A percentile compares a stretch with the other conserved stretches of the same genome.
These are phyloP conservation scores for Belonocnema kinseyi DNA, from an alignment of 1,140 invertebrate genomes.

Conservation along the genomic window DNA sequence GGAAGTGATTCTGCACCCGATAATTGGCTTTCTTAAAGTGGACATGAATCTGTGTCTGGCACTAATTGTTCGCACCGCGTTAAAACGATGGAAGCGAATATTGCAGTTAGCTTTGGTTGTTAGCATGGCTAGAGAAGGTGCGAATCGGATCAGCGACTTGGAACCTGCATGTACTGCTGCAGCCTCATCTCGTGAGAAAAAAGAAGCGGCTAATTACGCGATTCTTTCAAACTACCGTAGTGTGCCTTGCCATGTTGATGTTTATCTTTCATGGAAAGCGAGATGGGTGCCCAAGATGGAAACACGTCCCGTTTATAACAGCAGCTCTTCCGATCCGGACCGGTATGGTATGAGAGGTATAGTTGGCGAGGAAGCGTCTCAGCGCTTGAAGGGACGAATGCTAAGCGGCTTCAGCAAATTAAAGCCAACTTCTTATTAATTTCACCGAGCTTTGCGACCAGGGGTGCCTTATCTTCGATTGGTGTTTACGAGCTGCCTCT, in stretches of 20 bases:
- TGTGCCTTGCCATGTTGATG: conserved; percentile 60
- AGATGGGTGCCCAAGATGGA: conserved; percentile 62
- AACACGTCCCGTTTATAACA: conserved; percentile 56
- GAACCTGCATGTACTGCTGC: conserved; percentile 36
- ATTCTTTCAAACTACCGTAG: conserved; percentile 64
- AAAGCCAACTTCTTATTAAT: conserved; percentile 64
- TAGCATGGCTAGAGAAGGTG: background rate
- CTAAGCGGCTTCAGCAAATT: conserved; percentile 49
- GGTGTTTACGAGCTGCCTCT: background rate
- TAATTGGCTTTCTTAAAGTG: too few species aligned
- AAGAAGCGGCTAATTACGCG: conserved; percentile 68
- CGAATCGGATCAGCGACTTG: conserved; percentile 37
- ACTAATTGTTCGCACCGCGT: too few species aligned
- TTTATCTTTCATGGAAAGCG: conserved; percentile 65
- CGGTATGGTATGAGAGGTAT: conserved; percentile 46
- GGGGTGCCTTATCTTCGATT: conserved; percentile 5
- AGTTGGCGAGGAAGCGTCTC: conserved; percentile 43
- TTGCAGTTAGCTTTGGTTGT: too few species aligned
- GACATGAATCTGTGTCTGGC: too few species aligned
- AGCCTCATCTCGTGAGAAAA: conserved; percentile 57
- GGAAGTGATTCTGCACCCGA: too few species aligned
- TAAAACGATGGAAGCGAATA: too few species aligned
- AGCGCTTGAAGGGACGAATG: conserved; percentile 45
- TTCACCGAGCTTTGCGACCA: conserved; percentile 51
- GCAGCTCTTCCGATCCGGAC: conserved; percentile 50